phyloP scores from a whole-genome alignment of 2,113 vertebrate species.

The Spilogale gracilis region DNA sequence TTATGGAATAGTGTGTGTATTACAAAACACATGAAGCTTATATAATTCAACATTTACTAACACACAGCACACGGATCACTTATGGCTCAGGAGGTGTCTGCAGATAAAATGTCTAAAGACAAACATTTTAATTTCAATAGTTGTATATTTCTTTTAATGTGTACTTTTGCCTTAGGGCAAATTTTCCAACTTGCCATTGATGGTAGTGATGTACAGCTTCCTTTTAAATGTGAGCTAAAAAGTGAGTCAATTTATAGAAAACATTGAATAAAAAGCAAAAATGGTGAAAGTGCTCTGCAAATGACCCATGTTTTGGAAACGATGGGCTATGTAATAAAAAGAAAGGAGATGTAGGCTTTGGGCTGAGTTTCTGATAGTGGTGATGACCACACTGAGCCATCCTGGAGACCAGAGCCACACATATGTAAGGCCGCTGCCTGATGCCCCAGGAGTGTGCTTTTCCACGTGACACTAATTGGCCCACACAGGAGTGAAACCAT shows the following conservation, averaged over 20 bases:
- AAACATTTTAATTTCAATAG: neutral
- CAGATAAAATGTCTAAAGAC: neutral
- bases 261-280: neutral
- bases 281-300: neutral
- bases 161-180: neutral
- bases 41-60: neutral
- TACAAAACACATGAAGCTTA: neutral
- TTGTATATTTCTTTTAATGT: neutral
- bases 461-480: slow-evolving; percentile 80
- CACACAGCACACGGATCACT: neutral
- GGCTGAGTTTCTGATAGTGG: slow-evolving; percentile 12
- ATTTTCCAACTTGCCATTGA: neutral
- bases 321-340: neutral
- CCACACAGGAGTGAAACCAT: slow-evolving; percentile 73
- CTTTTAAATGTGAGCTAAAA: slow-evolving; percentile 21
- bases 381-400: neutral
- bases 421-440: slow-evolving; percentile 1
- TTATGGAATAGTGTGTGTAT: neutral
- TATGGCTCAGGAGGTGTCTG: neutral
- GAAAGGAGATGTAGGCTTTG: neutral
- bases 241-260: slow-evolving; percentile 6
- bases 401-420: slow-evolving; percentile 5
- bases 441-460: slow-evolving; percentile 32
- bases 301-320: neutral
- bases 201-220: neutral